These are phyloP conservation scores for Rhabdomys pumilio DNA, from an alignment of 2,797 vertebrate species.

Conservation along the genomic window DNA sequence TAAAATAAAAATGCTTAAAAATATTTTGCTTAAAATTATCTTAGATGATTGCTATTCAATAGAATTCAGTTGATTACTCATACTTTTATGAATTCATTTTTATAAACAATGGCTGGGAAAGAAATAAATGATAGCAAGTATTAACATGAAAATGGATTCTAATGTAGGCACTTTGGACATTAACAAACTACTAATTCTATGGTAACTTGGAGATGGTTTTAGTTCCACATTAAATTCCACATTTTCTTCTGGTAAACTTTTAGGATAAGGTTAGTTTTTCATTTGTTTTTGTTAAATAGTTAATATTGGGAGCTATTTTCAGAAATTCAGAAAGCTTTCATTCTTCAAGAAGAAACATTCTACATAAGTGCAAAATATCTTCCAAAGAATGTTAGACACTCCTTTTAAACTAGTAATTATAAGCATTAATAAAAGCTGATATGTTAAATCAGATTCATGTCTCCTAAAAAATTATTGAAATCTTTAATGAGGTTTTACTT, in stretches of 20 bases:
- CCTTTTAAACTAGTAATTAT: not conserved
- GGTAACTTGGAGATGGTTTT: constrained; percentile 46
- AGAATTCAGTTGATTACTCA: constrained; percentile 12
- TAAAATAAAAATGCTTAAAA: constrained; percentile 33
- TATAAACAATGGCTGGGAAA: constrained; percentile 61
- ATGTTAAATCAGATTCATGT: constrained; percentile 29
- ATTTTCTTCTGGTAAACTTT: constrained; percentile 34
- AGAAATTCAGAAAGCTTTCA: constrained; percentile 19
- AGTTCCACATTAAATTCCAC: not conserved
- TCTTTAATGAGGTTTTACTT: not conserved
- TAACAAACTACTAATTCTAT: constrained; percentile 31
- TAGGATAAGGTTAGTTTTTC: constrained; percentile 21
- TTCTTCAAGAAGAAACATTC: constrained; percentile 48
- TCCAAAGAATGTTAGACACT: not conserved
- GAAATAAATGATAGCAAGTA: constrained; percentile 7
- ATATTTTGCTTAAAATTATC: constrained; percentile 54
- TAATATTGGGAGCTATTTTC: constrained; percentile 39
- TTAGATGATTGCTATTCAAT: not conserved
- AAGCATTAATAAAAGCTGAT: not conserved
- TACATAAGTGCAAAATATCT: not conserved
- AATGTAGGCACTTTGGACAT: not conserved
- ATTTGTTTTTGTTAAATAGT: constrained; percentile 61
- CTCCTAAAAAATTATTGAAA: constrained; percentile 7
- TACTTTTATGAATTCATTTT: constrained; percentile 36
- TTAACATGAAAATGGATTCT: not conserved